Conservation (phyloP, 2,888 invertebrate genomes). For the Andrena praecox region DNA sequence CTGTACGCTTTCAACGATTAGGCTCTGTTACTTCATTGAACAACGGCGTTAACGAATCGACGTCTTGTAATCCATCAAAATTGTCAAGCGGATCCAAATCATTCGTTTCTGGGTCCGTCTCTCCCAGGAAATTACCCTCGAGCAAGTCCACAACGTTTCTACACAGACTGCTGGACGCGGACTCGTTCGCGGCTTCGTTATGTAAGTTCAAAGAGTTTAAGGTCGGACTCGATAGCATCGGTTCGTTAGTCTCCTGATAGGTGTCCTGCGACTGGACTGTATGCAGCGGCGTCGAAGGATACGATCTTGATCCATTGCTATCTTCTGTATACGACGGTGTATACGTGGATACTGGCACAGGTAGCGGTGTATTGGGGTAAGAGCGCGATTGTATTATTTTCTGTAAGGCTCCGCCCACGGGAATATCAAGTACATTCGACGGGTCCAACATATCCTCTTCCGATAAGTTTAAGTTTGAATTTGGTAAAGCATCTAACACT, state of each 20-base stretch:
- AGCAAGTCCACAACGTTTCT: conserved; percentile 82
- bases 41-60: conserved; percentile 82
- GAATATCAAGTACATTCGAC: conserved; percentile 73
- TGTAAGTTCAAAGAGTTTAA: conserved; percentile 80
- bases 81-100: conserved; percentile 81
- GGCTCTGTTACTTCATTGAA: conserved; percentile 83
- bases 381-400: conserved; percentile 83
- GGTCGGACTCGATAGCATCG: conserved; percentile 83
- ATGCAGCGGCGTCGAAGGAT: conserved; percentile 90
- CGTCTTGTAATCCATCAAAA: conserved; percentile 82
- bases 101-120: conserved; percentile 77
- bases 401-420: conserved; percentile 72
- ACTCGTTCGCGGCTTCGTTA: conserved; percentile 65
- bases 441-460: conserved; percentile 74
- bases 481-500: conserved; percentile 72
- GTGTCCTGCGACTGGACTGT: conserved; percentile 74
- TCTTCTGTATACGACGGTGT: conserved; percentile 78
- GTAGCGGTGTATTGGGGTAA: conserved; percentile 84
- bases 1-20: conserved; percentile 77
- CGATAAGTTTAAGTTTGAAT: conserved; percentile 74
- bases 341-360: conserved; percentile 75
- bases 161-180: conserved; percentile 73
- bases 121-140: conserved; percentile 79
- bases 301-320: conserved; percentile 88
- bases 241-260: conserved; percentile 81